Evolutionary conservation across 2,888 invertebrate genomes (phyloP).

Genomic region (Sarcophaga caerulescens): DNA sequence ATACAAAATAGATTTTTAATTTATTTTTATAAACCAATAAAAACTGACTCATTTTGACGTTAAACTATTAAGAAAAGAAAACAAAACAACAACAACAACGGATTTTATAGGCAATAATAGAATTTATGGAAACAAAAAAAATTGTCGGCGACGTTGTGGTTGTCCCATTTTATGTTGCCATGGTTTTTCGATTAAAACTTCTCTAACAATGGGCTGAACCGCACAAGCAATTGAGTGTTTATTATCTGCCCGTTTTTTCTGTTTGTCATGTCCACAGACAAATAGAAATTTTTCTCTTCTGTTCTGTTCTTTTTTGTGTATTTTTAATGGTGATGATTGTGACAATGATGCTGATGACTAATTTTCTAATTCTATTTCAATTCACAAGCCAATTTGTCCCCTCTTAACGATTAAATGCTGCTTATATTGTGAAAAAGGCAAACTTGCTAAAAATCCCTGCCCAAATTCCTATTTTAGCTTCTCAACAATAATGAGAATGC

Average conservation of each 20-base stretch:
- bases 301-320: not conserved
- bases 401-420: constrained; percentile 16
- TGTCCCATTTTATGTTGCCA: not conserved
- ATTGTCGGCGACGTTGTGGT: constrained; percentile 7
- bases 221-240: constrained; percentile 63
- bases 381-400: constrained; percentile 18
- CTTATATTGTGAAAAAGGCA: no score
- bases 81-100: constrained; percentile 3
- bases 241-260: constrained; percentile 26
- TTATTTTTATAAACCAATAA: constrained; percentile 46
- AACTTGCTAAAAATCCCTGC: no score
- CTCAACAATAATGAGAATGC: no score
- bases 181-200: constrained; percentile 18
- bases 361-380: constrained; percentile 14
- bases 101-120: constrained; percentile 40
- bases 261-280: constrained; percentile 23
- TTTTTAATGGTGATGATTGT: not conserved
- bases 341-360: constrained; percentile 12
- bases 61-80: constrained; percentile 13
- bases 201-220: constrained; percentile 32
- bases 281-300: not conserved
- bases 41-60: constrained; percentile 41
- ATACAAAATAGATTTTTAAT: not conserved
- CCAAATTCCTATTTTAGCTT: no score
- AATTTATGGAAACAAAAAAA: constrained; percentile 27